These are phyloP conservation scores for Perizoma flavofasciatum DNA, from an alignment of 2,888 invertebrate genomes.

Conservation along the genomic window DNA sequence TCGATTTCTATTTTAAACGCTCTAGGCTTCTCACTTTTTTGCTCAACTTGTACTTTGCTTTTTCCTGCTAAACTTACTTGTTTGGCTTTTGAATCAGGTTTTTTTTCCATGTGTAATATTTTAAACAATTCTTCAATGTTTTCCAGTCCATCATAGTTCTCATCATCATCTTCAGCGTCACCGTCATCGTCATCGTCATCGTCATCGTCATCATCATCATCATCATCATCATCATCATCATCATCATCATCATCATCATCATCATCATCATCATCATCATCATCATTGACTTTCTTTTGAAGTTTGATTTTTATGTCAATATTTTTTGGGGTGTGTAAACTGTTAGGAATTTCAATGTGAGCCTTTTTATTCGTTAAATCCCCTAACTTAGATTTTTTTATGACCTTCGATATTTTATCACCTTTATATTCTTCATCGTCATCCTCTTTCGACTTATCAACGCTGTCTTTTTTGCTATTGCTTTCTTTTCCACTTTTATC, in stretches of 20 bases:
- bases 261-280: too few species aligned
- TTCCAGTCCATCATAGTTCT: slow-evolving; percentile 39
- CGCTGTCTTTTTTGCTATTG: slow-evolving; percentile 12
- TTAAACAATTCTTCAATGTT: slow-evolving; percentile 38
- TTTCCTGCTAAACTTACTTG: slow-evolving; percentile 11
- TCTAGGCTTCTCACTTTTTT: slow-evolving; percentile 26
- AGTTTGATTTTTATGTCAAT: slow-evolving; percentile 1
- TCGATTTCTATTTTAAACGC: slow-evolving; percentile 23
- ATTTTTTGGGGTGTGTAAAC: slow-evolving; percentile 2
- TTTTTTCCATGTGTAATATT: slow-evolving; percentile 37
- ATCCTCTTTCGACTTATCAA: slow-evolving; percentile 13
- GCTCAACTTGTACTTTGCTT: slow-evolving; percentile 12
- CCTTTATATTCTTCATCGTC: slow-evolving; percentile 39
- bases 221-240: slow-evolving; percentile 35
- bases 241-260: slow-evolving; percentile 28
- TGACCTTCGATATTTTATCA: slow-evolving; percentile 36
- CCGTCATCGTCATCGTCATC: slow-evolving; percentile 23
- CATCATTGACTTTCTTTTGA: too few species aligned
- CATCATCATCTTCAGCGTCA: slow-evolving; percentile 42
- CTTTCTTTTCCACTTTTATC: slow-evolving; percentile 24
- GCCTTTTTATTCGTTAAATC: slow-evolving; percentile 10
- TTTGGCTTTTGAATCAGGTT: slow-evolving; percentile 36
- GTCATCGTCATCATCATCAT: slow-evolving; percentile 34
- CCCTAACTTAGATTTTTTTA: slow-evolving; percentile 7
- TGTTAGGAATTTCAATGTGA: slow-evolving; percentile 5